Base-by-base conservation (phyloP, 2,888 invertebrate genomes). In the Elaeidobius kamerunicus region DNA sequence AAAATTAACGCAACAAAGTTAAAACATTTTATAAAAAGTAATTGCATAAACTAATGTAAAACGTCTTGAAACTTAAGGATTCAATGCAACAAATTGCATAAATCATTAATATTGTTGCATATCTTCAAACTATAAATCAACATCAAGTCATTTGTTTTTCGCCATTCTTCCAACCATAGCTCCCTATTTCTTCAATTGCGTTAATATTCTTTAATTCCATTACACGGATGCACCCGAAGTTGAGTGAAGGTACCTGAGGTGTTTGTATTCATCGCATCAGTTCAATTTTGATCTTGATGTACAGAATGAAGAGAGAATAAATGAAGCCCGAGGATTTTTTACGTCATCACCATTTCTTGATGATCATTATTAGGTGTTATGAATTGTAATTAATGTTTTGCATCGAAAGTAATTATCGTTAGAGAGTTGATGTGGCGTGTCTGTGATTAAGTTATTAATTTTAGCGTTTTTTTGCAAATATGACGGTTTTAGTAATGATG, bases 371-470 rank as follows among this genome's bases (percentile, higher is more conserved):
- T 23, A 23, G 35, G 35, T 38, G 38, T 46, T 38, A 20, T 46
- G 9, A 46, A 46, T 46, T 46, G 23, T 35, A 36, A 46, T 46
- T 46, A 17, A 17, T 38, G 45, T 38, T 45, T 46, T 23, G 38
- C 28, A 27, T 27, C 28, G 19, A 6, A 12, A 28, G 38, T 38
- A 46, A 46, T 46, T 46, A 46, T 18, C 36, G 9, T 27, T 17
- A 30, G 42, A 18, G 30, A 32, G 17, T 18, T 17, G 28, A 23
- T 14, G 23, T 28, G 12, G 45, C 11, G 5, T 15, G 27, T 7
- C 28, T 17, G 17, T 28, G 41, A 41, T 41, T 14, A 41, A 41
- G 41, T 30, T 41, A 41, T 41, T 41, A 28, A 28, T 28, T 41
- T 41, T 35, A 14, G 35, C 38, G 19, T 19, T 38, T 35, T 35